Base-by-base conservation (phyloP, 2,888 invertebrate genomes). In the Dryomyza anilis region DNA sequence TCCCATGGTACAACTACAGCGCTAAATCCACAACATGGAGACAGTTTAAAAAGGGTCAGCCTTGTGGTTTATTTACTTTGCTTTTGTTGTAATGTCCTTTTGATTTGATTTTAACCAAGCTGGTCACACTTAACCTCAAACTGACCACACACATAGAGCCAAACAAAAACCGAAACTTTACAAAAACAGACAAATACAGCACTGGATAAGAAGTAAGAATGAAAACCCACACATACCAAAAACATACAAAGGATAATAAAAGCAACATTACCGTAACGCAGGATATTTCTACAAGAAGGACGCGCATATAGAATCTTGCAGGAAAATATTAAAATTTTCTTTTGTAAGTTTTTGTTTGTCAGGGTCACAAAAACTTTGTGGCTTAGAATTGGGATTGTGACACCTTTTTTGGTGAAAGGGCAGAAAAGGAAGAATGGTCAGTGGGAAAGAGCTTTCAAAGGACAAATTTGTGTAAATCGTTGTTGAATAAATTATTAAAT, bases 401-500 rank as follows among this genome's bases (percentile, higher is more conserved):
- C 48, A 60, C 50, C 60, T 50, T 57, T 16, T n/a, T 16, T 16
- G 45, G 29, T 30, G 19, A 46, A 59, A 36, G 33, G 27, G 23
- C 56, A 21, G 39, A 27, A 23, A 53, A 43, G 7, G 16, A 43
- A n/a, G 46, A 50, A 33, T 16, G 39, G 27, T 21, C 19, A 19
- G 19, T 19, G 48, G 8, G 29, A n/a, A 52, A 25, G 36, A 33
- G 16, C 19, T 33, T n/a, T 30, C 16, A 14, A 12, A 4, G 23
- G n/a, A 60, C 33, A 45, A 46, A 27, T 46, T 45, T 46, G 21
- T 30, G 46, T 14, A 50, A 30, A 50, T 21, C 50, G 3, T 30
- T 50, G 29, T 50, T 21, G 50, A 60, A 60, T 60, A 50, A 62
- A 62, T 53, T 46, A 50, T 65, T 61, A 48, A 60, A 39, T 12